These are phyloP conservation scores for Accipiter cooperii DNA, from an alignment of 2,113 vertebrate genomes.

Conservation along the genomic window DNA sequence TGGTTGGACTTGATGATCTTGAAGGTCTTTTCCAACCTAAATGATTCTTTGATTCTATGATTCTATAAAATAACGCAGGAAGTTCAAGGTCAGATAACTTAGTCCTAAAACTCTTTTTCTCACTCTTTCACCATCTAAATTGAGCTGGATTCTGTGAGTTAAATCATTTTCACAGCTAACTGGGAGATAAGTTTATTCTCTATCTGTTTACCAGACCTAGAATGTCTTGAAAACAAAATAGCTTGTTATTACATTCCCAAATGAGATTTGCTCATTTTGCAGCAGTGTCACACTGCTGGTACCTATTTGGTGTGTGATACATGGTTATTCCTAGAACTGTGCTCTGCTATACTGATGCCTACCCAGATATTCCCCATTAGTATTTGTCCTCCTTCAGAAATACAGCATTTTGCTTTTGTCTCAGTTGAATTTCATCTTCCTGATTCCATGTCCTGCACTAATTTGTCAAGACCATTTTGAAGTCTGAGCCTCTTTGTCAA, in stretches of 20 bases:
- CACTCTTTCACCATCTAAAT: not conserved
- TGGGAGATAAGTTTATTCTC: not conserved
- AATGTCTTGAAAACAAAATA: not conserved
- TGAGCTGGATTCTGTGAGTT: not conserved
- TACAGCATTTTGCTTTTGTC: not conserved
- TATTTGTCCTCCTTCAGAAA: not conserved
- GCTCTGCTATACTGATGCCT: not conserved
- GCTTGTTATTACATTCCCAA: not conserved
- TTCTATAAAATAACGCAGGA: not conserved
- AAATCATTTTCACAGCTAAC: not conserved
- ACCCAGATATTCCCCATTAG: not conserved
- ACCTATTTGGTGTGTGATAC: not conserved
- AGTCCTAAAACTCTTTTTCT: not conserved
- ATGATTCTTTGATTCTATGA: no score
- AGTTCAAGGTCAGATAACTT: not conserved
- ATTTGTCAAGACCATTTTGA: not conserved
- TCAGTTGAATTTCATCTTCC: not conserved
- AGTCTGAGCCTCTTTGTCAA: not conserved
- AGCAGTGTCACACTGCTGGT: not conserved
- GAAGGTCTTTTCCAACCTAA: no score
- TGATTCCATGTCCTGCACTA: not conserved
- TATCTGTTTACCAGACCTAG: not conserved
- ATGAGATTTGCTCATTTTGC: not conserved
- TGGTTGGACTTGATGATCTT: no score
- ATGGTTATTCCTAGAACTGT: not conserved